A percentile compares a stretch with the other conserved stretches of the same genome.
These are phyloP conservation scores for Coryphaenoides rupestris DNA, from an alignment of 2,113 vertebrate genomes.

Conservation along the genomic window DNA sequence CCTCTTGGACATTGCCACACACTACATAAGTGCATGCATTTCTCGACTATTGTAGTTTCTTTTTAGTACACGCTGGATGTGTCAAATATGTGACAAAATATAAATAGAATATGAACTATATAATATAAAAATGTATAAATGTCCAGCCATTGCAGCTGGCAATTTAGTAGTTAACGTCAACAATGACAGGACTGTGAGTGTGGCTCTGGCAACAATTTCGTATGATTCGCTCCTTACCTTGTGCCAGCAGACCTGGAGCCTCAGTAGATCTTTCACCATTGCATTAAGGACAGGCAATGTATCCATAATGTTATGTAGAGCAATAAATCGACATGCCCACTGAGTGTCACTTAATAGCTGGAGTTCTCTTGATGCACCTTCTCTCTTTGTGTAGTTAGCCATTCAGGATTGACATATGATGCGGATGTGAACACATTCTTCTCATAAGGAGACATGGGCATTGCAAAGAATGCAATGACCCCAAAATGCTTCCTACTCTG, in stretches of 20 bases:
- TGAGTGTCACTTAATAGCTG: slow-evolving; percentile 11
- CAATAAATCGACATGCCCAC: slow-evolving; percentile 19
- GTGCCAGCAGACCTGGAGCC: slow-evolving; percentile 7
- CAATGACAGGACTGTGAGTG: too few relatives aligned
- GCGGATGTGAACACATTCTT: slow-evolving; percentile 7
- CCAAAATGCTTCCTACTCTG: slow-evolving; percentile 13
- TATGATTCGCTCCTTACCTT: too few relatives aligned
- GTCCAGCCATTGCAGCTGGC: too few relatives aligned
- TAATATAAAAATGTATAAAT: too few relatives aligned
- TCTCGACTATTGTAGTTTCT: too few relatives aligned
- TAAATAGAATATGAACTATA: too few relatives aligned
- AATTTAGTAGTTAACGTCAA: too few relatives aligned
- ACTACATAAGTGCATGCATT: too few relatives aligned
- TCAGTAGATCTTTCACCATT: slow-evolving; percentile 7
- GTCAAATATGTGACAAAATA: too few relatives aligned
- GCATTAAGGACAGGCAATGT: slow-evolving; percentile 14
- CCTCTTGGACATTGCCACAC: too few relatives aligned
- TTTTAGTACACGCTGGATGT: too few relatives aligned
- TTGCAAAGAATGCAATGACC: slow-evolving; percentile 16
- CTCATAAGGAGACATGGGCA: slow-evolving; percentile 16
- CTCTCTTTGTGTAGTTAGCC: slow-evolving; percentile 4
- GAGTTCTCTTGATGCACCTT: slow-evolving; percentile 13
- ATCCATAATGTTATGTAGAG: slow-evolving; percentile 13
- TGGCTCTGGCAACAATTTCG: too few relatives aligned
- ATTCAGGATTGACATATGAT: slow-evolving; percentile 20